phyloP scores from a whole-genome alignment of 1,140 invertebrate species.

The Drosophila nannoptera region DNA sequence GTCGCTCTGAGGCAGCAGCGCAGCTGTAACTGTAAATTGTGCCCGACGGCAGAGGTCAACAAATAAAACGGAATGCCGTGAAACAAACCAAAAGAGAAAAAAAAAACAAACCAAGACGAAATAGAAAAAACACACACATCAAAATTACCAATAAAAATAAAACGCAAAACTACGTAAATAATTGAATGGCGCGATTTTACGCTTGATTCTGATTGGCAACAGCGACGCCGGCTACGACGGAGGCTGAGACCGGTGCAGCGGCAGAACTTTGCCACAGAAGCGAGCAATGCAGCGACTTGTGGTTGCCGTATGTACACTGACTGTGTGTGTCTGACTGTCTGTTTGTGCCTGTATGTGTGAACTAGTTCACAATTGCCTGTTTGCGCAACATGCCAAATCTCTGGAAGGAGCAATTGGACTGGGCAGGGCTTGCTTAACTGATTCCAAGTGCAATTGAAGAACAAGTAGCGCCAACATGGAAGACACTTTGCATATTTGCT shows the following conservation, averaged over 20 bases:
- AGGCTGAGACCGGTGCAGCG: constrained; percentile 17
- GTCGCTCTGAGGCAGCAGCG: constrained; percentile 21
- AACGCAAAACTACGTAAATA: constrained; percentile 36
- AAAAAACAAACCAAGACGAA: constrained; percentile 1
- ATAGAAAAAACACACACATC: constrained; percentile 14
- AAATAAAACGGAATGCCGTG: constrained; percentile 9
- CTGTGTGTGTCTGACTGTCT: neutral
- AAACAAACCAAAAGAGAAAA: constrained; percentile 20
- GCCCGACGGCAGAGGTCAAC: constrained; percentile 29
- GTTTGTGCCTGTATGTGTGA: constrained; percentile 8
- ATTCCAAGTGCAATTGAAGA: constrained; percentile 47
- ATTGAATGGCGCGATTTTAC: constrained; percentile 43
- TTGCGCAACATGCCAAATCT: constrained; percentile 39
- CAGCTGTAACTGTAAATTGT: constrained; percentile 41
- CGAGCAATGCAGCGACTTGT: neutral
- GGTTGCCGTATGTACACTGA: no score
- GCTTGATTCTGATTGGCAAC: constrained; percentile 42
- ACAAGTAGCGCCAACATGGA: constrained; percentile 6
- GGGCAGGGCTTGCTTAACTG: constrained; percentile 26
- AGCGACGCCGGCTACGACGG: neutral
- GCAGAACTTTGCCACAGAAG: neutral
- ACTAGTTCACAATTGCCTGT: constrained; percentile 37
- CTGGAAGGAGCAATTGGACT: neutral
- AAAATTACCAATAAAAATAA: constrained; percentile 1
- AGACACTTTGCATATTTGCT: constrained; percentile 20